Evolutionary conservation across 2,888 invertebrate species (phyloP), one percentile per base, ranked within the genome.

Genomic region (Tipula lateralis): DNA sequence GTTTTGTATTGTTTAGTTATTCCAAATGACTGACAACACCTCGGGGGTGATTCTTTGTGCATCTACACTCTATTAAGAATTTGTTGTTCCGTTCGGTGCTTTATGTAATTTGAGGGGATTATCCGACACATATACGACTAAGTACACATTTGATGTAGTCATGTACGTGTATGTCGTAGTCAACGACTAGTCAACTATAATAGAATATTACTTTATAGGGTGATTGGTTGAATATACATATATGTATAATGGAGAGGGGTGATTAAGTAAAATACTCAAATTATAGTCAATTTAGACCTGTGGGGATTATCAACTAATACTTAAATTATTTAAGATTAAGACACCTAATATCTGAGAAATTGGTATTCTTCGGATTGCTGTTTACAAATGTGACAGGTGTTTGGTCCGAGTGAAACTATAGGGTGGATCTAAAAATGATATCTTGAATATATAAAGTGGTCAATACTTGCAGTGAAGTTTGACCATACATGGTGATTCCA

Each of bases 11-110:
- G 24, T 24, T 66, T 7, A 66, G 66, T 83, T 83, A 32, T 83
- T 83, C 83, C 83, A 34, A 83, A 83, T 83, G 83, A 83, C 83
- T 83, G 83, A 34, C 34, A 83, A 83, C 83, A 83, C 83, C 83
- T 83, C 34, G 19, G 83, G 83, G 83, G 83, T 83, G 83, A 32
- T 24, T 66, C 24, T 66, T n/a, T n/a, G n/a, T n/a, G n/a, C n/a
- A n/a, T n/a, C n/a, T n/a, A n/a, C n/a, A n/a, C n/a, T n/a, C n/a
- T n/a, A n/a, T n/a, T n/a, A n/a, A n/a, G n/a, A n/a, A n/a, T 24
- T 1, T 66, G 66, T 66, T 66, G 9, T 66, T 66, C 66, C 24
- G 66, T 24, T 66, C 66, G 66, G 66, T 66, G 66, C 24, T 66
- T 66, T 66, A 66, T 66, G 9, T 66, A 66, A 66, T 66, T 66